Evolutionary conservation across 2,113 vertebrate species (phyloP), one percentile per base, ranked within the genome.

Genomic region (Abramis brama): DNA sequence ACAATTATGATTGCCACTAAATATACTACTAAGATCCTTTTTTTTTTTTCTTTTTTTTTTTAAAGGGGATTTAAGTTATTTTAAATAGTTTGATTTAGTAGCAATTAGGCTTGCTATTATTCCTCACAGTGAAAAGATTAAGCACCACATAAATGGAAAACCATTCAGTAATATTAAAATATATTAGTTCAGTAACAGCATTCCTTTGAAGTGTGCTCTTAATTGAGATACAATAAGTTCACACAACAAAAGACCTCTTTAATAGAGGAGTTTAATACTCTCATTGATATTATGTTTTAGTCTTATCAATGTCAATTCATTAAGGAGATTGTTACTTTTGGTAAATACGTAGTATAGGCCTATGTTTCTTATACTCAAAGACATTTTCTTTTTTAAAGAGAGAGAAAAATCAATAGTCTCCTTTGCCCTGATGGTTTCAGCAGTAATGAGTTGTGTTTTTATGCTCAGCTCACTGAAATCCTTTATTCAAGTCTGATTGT

Each of bases 131-230:
- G 45, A 75, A 73, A 73, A 36, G 17, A 73, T 73, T 73, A 36
- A 50, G 9, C 19, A 55, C 47, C 27, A 19, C 9, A 47, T 47
- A n/a, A 30, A 76, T 3, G 23, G 12, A n/a, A 52, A 50, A 76
- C 12, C 15, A 47, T 13, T 52, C 11, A 76, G 2, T 25, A 19
- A 50, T 76, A 30, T 76, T 5, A 45, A 47, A 43, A 3, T 76
- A 17, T 10, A 36, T 70, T 36, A 27, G 17, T 76, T 12, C 45
- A 27, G 25, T 50, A 75, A 45, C 25, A 25, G 1, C 30, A 52
- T 52, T 52, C 73, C n/a, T 76, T 45, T 76, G 73, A 76, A 25
- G 43, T 52, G 43, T 52, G 25, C 12, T 52, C 45, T 76, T 76
- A 76, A 76, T 76, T 76, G 47, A 30, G 25, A 76, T 47, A 27